phyloP scores from a whole-genome alignment of 2,888 invertebrate species.

The Neelides folsomi region DNA sequence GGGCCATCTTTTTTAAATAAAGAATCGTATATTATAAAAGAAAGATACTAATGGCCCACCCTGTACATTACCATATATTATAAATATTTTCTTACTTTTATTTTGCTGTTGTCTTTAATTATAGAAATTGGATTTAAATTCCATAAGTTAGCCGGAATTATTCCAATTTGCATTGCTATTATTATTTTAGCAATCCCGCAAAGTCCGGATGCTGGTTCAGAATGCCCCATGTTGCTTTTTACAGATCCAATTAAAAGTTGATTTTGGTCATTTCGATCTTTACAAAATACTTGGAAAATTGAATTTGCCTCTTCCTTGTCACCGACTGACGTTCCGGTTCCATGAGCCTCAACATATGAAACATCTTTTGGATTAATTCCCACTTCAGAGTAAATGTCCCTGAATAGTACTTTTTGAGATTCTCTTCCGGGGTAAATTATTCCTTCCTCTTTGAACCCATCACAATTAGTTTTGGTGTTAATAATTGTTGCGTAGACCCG shows the following conservation, averaged over 20 bases:
- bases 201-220: conserved; percentile 41
- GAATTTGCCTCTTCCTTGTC: conserved; percentile 95
- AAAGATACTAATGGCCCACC: too few relatives aligned
- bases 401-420: conserved; percentile 66
- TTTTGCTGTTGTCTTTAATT: too few relatives aligned
- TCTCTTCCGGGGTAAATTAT: conserved; percentile 68
- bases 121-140: conserved; percentile 24
- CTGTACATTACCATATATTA: too few relatives aligned
- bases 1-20: too few relatives aligned
- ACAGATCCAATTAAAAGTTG: conserved; percentile 77
- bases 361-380: conserved; percentile 43
- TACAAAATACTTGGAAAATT: conserved; percentile 79
- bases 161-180: conserved; percentile 32
- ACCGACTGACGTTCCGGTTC: conserved; percentile 75
- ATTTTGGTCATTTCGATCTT: conserved; percentile 46
- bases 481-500: conserved; percentile 73
- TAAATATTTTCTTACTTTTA: too few relatives aligned
- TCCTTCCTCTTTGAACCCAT: conserved; percentile 79
- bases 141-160: conserved; percentile 34
- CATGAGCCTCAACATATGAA: conserved; percentile 66
- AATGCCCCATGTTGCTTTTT: conserved; percentile 48
- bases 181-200: conserved; percentile 44
- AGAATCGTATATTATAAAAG: too few relatives aligned
- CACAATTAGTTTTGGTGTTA: conserved; percentile 77
- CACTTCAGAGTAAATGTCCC: conserved; percentile 71